Conservation (phyloP, 2,888 invertebrate species). For the Folsomia manolachei region DNA sequence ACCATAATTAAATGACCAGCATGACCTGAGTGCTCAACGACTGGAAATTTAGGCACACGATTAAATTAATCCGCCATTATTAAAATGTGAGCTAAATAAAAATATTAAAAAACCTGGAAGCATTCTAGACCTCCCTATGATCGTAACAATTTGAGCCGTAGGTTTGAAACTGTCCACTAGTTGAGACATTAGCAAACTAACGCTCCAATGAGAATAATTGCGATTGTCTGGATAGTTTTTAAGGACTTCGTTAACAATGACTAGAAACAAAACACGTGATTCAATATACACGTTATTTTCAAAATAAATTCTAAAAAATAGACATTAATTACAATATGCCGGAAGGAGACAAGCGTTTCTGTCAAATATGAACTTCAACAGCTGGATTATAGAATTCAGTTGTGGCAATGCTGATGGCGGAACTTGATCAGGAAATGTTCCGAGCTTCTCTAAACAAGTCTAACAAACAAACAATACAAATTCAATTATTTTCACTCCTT, state of each 20-base stretch:
- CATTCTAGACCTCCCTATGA: constrained; percentile 85
- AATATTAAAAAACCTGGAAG: too few relatives aligned
- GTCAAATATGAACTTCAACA: constrained; percentile 86
- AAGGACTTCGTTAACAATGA: constrained; percentile 91
- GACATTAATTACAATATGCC: constrained; percentile 65
- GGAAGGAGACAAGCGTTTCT: constrained; percentile 87
- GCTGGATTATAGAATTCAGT: constrained; percentile 73
- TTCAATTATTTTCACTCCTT: constrained; percentile 4
- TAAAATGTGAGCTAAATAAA: too few relatives aligned
- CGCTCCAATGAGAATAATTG: constrained; percentile 86
- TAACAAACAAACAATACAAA: constrained; percentile 51
- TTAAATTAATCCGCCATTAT: too few relatives aligned
- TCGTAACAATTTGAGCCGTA: constrained; percentile 93
- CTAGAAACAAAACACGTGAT: too few relatives aligned
- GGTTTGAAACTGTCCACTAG: constrained; percentile 91
- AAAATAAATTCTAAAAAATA: not conserved
- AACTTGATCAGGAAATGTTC: constrained; percentile 72
- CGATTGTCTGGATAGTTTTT: constrained; percentile 78
- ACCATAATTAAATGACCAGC: constrained; percentile 82
- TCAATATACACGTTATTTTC: not conserved
- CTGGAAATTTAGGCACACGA: too few relatives aligned
- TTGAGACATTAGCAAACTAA: constrained; percentile 78
- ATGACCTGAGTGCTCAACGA: constrained; percentile 89
- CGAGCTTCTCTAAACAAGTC: constrained; percentile 85
- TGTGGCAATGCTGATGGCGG: constrained; percentile 79